These are phyloP conservation scores for Colostygia pectinataria DNA, from an alignment of 2,888 invertebrate genomes.

Conservation along the genomic window DNA sequence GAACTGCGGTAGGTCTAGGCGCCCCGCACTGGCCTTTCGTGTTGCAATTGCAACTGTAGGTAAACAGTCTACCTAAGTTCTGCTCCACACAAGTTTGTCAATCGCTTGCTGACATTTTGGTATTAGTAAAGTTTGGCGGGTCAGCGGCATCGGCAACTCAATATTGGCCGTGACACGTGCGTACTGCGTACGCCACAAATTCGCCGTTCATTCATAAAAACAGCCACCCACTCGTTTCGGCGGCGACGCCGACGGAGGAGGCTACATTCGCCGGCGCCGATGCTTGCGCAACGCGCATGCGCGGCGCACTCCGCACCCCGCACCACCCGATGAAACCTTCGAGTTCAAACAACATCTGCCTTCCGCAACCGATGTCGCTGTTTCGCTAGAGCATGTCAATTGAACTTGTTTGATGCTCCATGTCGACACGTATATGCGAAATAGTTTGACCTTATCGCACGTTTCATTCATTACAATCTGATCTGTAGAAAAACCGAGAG, in stretches of 20 bases:
- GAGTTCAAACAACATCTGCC: constrained; percentile 51
- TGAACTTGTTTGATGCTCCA: constrained; percentile 20
- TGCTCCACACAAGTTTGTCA: constrained; percentile 41
- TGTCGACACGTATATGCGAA: constrained; percentile 28
- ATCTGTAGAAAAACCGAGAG: constrained; percentile 1
- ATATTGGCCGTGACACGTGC: constrained; percentile 74
- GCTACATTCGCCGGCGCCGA: constrained; percentile 77
- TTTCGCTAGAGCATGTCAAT: constrained; percentile 40
- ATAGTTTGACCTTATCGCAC: constrained; percentile 27
- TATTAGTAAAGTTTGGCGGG: constrained; percentile 64
- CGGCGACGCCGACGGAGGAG: constrained; percentile 50
- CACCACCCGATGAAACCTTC: constrained; percentile 51
- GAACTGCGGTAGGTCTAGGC: constrained; percentile 25
- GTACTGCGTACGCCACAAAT: constrained; percentile 78
- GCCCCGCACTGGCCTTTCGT: constrained; percentile 29
- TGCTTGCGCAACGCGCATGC: constrained; percentile 71
- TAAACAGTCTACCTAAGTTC: constrained; percentile 29
- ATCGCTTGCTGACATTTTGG: constrained; percentile 63
- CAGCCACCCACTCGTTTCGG: constrained; percentile 72
- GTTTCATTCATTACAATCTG: constrained; percentile 24
- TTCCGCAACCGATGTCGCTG: constrained; percentile 52
- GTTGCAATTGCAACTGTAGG: constrained; percentile 22
- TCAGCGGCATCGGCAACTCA: constrained; percentile 40
- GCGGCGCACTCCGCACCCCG: constrained; percentile 45
- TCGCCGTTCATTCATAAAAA: constrained; percentile 81